Percentiles rank a stretch among this genome's conserved stretches.
These are phyloP conservation scores for Mythimna albipuncta DNA, from an alignment of 2,888 invertebrate species.

Conservation along the genomic window DNA sequence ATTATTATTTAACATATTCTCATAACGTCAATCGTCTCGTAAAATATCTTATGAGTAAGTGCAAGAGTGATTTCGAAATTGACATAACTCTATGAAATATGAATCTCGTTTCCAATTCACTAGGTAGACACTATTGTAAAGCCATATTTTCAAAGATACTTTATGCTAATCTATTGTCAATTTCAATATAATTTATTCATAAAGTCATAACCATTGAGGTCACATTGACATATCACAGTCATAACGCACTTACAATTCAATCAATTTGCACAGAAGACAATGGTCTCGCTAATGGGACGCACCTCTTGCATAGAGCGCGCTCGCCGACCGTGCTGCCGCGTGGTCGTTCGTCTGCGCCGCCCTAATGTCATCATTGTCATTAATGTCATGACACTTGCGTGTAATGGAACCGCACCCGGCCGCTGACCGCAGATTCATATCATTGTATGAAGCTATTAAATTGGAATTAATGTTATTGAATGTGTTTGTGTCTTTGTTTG, in stretches of 20 bases:
- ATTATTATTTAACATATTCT: neutral
- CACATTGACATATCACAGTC: slow-evolving; percentile 20
- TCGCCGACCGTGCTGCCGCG: slow-evolving; percentile 33
- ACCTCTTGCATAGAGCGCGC: slow-evolving; percentile 25
- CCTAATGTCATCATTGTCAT: slow-evolving; percentile 42
- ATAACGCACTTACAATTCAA: slow-evolving; percentile 45
- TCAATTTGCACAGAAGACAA: slow-evolving; percentile 47
- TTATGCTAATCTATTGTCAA: slow-evolving; percentile 35
- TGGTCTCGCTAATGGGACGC: slow-evolving; percentile 46
- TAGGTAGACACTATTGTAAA: neutral
- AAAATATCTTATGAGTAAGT: neutral
- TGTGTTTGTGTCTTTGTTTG: neutral
- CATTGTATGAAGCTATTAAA: slow-evolving; percentile 17
- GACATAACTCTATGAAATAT: slow-evolving; percentile 6
- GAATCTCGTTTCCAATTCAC: slow-evolving; percentile 12
- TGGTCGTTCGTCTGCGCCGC: neutral
- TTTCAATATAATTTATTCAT: slow-evolving; percentile 10
- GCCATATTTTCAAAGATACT: slow-evolving; percentile 18
- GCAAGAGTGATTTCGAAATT: slow-evolving; percentile 24
- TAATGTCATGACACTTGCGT: slow-evolving; percentile 1
- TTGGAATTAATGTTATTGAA: neutral
- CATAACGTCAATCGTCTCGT: neutral
- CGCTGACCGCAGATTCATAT: slow-evolving; percentile 14
- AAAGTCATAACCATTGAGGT: slow-evolving; percentile 20
- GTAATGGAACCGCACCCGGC: slow-evolving; percentile 4